These are phyloP conservation scores for Ellobius talpinus DNA, from an alignment of 2,113 vertebrate genomes.

Conservation along the genomic window DNA sequence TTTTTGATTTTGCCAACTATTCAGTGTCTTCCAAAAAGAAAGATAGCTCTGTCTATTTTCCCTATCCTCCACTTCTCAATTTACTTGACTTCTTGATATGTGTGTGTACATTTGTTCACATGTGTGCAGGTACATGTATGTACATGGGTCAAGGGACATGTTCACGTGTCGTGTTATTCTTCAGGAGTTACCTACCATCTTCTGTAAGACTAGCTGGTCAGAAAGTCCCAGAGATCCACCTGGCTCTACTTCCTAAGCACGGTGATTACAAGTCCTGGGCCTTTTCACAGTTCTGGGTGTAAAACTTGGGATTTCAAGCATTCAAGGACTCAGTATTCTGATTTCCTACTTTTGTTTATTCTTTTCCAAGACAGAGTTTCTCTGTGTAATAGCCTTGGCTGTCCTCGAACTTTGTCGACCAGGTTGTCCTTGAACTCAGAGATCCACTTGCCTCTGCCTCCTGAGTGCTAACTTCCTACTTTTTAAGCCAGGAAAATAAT, in stretches of 20 bases:
- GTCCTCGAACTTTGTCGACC: neutral
- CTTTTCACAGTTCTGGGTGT: neutral
- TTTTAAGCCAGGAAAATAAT: constrained; percentile 48
- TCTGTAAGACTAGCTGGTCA: neutral
- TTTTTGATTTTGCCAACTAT: constrained; percentile 26
- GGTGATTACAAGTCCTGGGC: neutral
- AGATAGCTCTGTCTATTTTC: neutral
- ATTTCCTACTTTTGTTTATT: neutral
- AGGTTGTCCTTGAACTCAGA: neutral
- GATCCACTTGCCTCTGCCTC: neutral
- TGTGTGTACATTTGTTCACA: neutral
- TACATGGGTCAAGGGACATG: neutral
- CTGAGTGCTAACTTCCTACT: neutral
- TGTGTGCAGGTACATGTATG: neutral
- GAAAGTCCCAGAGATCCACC: neutral
- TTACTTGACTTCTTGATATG: neutral
- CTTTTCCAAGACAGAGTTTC: neutral
- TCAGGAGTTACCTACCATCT: neutral
- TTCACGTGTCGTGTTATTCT: neutral
- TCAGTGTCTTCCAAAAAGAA: neutral
- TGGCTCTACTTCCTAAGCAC: neutral
- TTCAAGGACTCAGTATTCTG: neutral
- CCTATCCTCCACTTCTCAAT: neutral
- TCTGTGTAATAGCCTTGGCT: neutral
- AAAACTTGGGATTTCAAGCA: neutral